Evolutionary conservation across 2,888 invertebrate species (phyloP), one percentile per base, ranked within the genome.

Genomic region (Drosophila phalerata): DNA sequence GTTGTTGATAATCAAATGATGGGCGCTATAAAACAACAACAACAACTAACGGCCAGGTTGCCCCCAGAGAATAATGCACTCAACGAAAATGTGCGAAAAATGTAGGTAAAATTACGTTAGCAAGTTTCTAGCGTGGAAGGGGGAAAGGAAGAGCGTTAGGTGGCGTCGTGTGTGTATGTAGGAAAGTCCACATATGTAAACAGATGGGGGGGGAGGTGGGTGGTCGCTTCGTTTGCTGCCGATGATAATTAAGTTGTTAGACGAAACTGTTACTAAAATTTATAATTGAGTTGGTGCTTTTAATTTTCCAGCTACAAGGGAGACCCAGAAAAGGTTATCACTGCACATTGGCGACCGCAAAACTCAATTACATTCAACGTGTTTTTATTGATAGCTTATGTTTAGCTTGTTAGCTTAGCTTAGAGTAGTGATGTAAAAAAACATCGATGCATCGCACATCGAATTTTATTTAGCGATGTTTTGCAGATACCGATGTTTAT

Each of bases 191-290:
- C 45, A 22, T 10, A 2, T 25, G n/a, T 25, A 28, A 9, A 8
- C 6, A 28, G 11, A 28, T 28, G 10, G 22, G 9, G 30, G 2
- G 5, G 22, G 28, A 22, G 42, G 10, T 6, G 28, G 49, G 15
- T 32, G 32, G n/a, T 15, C 19, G 48, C 25, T 28, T 22, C 17
- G 55, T 22, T 15, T 53, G 57, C 28, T 64, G 64, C 40, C 37
- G 47, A 69, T 52, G 68, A 78, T 78, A 84, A 87, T 84, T 87
- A 81, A 78, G 85, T 86, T 84, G 81, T 62, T 83, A 70, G 63
- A 34, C 69, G 60, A 69, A 75, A 81, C 68, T 79, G 69, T 71
- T 69, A 70, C 69, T 74, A 63, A 66, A 68, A 73, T 67, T 69
- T 66, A 77, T 81, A 87, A 82, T 81, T 82, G 63, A 79, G 81